Evolutionary conservation across 2,113 vertebrate genomes (phyloP).

Genomic region (Ictidomys tridecemlineatus): DNA sequence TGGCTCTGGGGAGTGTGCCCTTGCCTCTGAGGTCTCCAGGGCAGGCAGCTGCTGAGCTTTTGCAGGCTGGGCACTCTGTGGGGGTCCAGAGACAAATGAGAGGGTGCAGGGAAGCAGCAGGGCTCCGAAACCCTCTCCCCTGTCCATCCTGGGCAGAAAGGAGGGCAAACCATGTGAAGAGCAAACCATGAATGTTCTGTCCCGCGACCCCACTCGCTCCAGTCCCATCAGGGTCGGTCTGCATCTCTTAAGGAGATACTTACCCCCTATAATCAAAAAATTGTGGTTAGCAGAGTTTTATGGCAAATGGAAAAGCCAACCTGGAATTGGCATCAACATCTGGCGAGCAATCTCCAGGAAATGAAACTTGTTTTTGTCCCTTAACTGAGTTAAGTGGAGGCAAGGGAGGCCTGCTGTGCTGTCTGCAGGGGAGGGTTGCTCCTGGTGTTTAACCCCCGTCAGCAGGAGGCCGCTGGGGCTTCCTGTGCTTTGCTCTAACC

Average conservation of each 20-base stretch:
- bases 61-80: fast-evolving
- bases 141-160: no score
- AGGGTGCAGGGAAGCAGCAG: fast-evolving
- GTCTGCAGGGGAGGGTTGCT: not conserved
- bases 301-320: not conserved
- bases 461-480: fast-evolving
- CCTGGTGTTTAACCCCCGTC: fast-evolving
- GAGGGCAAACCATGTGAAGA: not conserved
- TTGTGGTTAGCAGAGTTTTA: not conserved
- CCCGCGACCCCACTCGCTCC: not conserved
- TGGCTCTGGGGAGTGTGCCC: fast-evolving
- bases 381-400: not conserved
- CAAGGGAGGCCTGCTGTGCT: not conserved
- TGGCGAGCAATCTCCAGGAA: not conserved
- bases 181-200: not conserved
- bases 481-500: fast-evolving
- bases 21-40: fast-evolving
- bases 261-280: not conserved
- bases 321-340: not conserved
- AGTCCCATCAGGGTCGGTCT: no score
- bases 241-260: no score
- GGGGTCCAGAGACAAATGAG: not conserved
- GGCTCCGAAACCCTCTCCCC: not conserved
- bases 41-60: fast-evolving
- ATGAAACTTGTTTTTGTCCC: not conserved